Percentiles rank a stretch among this genome's conserved stretches.
phyloP scores from a whole-genome alignment of 2,113 vertebrate species.

The Dipodomys stephensi region DNA sequence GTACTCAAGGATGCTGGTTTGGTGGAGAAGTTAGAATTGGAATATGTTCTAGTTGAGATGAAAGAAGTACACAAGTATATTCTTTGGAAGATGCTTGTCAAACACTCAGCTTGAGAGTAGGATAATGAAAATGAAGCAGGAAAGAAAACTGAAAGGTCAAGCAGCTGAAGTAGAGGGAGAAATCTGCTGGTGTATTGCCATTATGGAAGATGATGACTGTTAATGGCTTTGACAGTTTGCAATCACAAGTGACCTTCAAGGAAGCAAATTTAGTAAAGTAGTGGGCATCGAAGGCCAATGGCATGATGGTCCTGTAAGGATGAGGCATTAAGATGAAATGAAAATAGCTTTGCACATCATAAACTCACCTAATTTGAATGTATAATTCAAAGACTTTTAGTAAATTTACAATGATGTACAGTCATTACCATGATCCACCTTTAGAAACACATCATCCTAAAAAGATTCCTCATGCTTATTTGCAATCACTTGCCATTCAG shows the following conservation, averaged over 20 bases:
- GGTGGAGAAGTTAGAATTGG: conserved; percentile 5
- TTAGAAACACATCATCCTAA: background rate
- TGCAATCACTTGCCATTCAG: background rate
- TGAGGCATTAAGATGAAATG: background rate
- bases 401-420: conserved; percentile 13
- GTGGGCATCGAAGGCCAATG: background rate
- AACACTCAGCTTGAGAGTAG: background rate
- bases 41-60: conserved; percentile 7
- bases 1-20: background rate
- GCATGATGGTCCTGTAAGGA: background rate
- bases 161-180: background rate
- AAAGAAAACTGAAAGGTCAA: background rate
- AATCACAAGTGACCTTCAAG: conserved; percentile 24
- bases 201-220: background rate
- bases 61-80: conserved; percentile 1
- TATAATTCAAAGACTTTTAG: conserved; percentile 14
- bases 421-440: conserved; percentile 1
- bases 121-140: conserved; percentile 14
- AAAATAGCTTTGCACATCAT: background rate
- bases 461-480: conserved; percentile 2
- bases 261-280: conserved; percentile 46
- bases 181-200: background rate
- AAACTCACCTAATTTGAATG: conserved; percentile 4
- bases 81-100: background rate
- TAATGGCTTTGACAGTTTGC: conserved; percentile 40